Base-by-base conservation (phyloP, 2,888 invertebrate species). In the Agrotis exclamationis region DNA sequence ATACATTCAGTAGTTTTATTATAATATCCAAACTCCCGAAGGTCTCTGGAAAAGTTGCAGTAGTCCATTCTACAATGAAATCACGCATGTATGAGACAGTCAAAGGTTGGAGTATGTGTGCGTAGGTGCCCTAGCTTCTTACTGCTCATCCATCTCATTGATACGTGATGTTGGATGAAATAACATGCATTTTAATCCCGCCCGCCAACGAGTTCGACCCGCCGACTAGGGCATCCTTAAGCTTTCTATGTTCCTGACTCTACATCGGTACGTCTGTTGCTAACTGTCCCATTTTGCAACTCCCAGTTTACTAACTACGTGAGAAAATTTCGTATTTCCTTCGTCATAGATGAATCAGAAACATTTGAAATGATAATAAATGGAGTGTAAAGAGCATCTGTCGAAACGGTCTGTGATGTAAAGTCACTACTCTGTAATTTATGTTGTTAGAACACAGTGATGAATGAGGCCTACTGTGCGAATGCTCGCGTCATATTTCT, bases 401-500 rank as follows among this genome's bases (percentile, higher is more conserved):
- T 79, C 54, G 67, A 73, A 79, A 79, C 64, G 20, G 28, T 57
- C n/a, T 24, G 73, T 47, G 39, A 39, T 48, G 64, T 62, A 48
- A 70, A 62, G 58, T 77, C 62, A 44, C 50, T 79, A 53, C 50
- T n/a, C 16, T 22, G 45, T 83, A 71, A 71, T 80, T 83, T 76
- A 80, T 80, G 67, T 58, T 50, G 50, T n/a, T 39, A 54, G 20
- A 53, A 47, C 24, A 63, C 65, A 60, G 59, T 80, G 83, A 83
- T 80, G 76, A 83, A 83, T 80, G 74, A 72, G 60, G 33, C 22
- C 48, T 48, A 33, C 66, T 82, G 82, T 79, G 60, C 66, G 66
- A 67, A 78, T 64, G 54, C 16, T 22, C 24, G 57, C 53, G 9
- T 64, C 59, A 39, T 63, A 72, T 65, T 33, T 45, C 66, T 72